Base-by-base conservation (phyloP, 2,888 invertebrate species). In the Esperia sulphurella region DNA sequence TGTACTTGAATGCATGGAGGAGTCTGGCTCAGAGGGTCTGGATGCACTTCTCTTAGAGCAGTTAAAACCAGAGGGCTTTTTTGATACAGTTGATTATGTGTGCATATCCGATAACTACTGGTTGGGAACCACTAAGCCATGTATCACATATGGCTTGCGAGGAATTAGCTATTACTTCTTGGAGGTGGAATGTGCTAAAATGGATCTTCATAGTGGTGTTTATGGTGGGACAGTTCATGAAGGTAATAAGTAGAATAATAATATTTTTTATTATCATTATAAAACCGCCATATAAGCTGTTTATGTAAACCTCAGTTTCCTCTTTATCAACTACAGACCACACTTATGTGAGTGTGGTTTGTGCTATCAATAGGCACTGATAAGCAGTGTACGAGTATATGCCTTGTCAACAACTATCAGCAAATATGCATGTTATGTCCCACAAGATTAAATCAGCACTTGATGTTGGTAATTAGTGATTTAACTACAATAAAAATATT, bases 21-120 rank as follows among this genome's bases (percentile, higher is more conserved):
- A 99, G 79, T 95, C 95, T 52, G 98, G 98, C 6, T 98, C 98
- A 51, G 95, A 96, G 74, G 99, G 99, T n/a, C 89, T 99, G 21
- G 97, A 98, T 76, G 95, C 95, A 0, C 86, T 98, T 8, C 90
- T 99, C 0, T 85, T 85, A 48, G 75, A 86, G 33, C 61, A 86
- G 45, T 58, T 90, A 35, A 87, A 89, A 52, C 90, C 90, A 21
- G 93, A 95, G 59, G 92, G 92, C 28, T 98, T 97, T 80, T 91
- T 98, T 33, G 91, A 93, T 46, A 92, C 92, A 71, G 94, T 97
- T 0, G 98, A 99, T 80, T 98, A 93, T 85, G 97, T 98, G 12
- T 98, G 98, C 79, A 98, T 99, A 72, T 98, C 98, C 14, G 99
- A 99, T 79, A 99, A 98, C 85, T 99, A 99, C 78, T 99, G 99